phyloP scores from a whole-genome alignment of 2,113 vertebrate genomes.

The Megaceryle maxima region DNA sequence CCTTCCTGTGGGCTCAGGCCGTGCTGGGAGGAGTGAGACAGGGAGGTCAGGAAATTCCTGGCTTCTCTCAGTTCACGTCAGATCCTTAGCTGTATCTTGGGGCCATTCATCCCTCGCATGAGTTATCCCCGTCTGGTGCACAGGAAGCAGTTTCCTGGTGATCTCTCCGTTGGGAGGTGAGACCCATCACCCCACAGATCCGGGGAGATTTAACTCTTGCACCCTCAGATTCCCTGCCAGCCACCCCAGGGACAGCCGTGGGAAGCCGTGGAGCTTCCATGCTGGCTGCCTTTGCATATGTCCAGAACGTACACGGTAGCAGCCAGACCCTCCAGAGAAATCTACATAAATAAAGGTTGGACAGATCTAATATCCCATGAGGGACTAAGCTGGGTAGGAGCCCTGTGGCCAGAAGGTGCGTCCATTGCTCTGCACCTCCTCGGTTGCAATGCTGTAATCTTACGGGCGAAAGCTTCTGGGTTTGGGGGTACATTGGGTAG shows the following conservation, averaged over 20 bases:
- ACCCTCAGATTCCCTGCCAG: background rate
- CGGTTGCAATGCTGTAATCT: background rate
- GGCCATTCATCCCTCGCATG: slow-evolving; percentile 50
- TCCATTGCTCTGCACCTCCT: background rate
- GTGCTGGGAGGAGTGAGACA: slow-evolving; percentile 51
- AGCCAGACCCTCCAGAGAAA: background rate
- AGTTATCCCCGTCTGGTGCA: slow-evolving; percentile 41
- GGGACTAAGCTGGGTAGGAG: background rate
- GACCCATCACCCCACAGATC: background rate
- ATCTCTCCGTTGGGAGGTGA: slow-evolving; percentile 22
- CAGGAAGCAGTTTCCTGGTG: slow-evolving; percentile 1
- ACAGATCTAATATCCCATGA: background rate
- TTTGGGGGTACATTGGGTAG: background rate
- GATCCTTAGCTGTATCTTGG: slow-evolving; percentile 48
- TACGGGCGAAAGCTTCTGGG: background rate
- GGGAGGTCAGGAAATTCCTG: slow-evolving; percentile 68
- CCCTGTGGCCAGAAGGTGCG: background rate
- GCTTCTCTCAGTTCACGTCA: slow-evolving; percentile 45
- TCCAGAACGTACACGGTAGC: background rate
- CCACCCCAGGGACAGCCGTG: background rate
- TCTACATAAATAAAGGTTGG: background rate
- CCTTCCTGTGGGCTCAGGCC: slow-evolving; percentile 60
- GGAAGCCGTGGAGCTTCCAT: background rate
- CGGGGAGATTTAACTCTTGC: background rate
- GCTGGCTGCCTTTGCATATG: background rate